Base-by-base conservation (phyloP, 2,113 vertebrate genomes). In the Scomber colias region DNA sequence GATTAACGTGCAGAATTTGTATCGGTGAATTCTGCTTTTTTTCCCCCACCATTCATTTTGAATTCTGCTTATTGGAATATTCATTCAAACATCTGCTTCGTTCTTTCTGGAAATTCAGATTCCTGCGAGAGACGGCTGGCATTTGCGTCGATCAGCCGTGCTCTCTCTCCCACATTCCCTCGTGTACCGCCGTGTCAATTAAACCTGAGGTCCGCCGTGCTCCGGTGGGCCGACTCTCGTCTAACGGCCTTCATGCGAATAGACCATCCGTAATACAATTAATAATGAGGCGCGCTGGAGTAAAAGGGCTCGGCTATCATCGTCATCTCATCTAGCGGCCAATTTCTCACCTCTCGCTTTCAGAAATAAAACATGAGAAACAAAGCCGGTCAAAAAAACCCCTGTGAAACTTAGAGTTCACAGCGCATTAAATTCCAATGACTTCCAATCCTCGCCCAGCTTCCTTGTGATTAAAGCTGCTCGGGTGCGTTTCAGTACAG, bases 181-280 rank as follows among this genome's bases (percentile, higher is more conserved):
- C 53, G 87, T 77, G 87, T 66, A 74, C 78, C 49, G 1, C 3
- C 69, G 73, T 91, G 90, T 88, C 90, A 92, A 90, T 93, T 89
- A 82, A 85, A 92, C 48, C 88, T 49, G 82, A 80, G 81, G 71
- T 89, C 82, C 79, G 79, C 87, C 66, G 68, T 77, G 90, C 82
- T 85, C 81, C 31, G 19, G 71, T 51, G 71, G 80, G 74, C 77
- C 57, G 78, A 66, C 77, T 69, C 79, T 35, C 30, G 69, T 68
- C 64, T 86, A 84, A 84, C 80, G 84, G 81, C 72, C 71, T 77
- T 53, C 61, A 40, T 77, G 71, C 60, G 60, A 85, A 84, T 80
- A 91, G 63, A 65, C 72, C 30, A 60, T 79, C 79, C 62, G 68
- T 93, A 89, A 91, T 92, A 81, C 84, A 91, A 90, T 90, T 88